phyloP scores from a whole-genome alignment of 2,888 invertebrate genomes.

The Scrobipalpa atriplicella region DNA sequence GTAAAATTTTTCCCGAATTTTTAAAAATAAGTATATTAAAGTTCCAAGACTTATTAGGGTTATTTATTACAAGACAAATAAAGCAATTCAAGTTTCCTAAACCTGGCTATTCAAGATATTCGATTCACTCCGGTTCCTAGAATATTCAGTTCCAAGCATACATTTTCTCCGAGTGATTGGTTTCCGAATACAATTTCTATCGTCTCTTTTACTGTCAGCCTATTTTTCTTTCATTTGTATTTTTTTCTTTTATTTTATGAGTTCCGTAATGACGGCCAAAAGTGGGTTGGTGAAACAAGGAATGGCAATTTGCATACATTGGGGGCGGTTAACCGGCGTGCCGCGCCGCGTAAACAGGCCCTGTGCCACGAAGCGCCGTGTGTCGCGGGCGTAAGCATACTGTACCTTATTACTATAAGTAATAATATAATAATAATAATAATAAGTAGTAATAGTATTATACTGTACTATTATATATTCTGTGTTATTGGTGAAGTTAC shows the following conservation, averaged over 20 bases:
- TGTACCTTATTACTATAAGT: slow-evolving; percentile 46
- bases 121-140: not conserved
- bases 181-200: slow-evolving; percentile 17
- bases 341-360: slow-evolving; percentile 13
- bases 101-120: not conserved
- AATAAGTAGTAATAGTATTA: no score
- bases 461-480: no score
- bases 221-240: slow-evolving; percentile 23
- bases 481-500: no score
- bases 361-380: slow-evolving; percentile 38
- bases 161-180: slow-evolving; percentile 9
- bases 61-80: not conserved
- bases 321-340: not conserved
- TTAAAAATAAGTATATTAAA: no score
- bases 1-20: no score
- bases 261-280: slow-evolving; percentile 20
- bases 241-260: not conserved
- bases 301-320: slow-evolving; percentile 25
- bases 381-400: slow-evolving; percentile 53
- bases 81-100: not conserved
- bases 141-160: not conserved
- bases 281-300: slow-evolving; percentile 9
- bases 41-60: no score
- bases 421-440: no score
- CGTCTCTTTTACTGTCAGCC: not conserved